Percentiles rank a stretch among this genome's conserved stretches.
These are phyloP conservation scores for Isaurus tuberculatus DNA, from an alignment of 92 coral and sea anemone species.

Conservation along the genomic window DNA sequence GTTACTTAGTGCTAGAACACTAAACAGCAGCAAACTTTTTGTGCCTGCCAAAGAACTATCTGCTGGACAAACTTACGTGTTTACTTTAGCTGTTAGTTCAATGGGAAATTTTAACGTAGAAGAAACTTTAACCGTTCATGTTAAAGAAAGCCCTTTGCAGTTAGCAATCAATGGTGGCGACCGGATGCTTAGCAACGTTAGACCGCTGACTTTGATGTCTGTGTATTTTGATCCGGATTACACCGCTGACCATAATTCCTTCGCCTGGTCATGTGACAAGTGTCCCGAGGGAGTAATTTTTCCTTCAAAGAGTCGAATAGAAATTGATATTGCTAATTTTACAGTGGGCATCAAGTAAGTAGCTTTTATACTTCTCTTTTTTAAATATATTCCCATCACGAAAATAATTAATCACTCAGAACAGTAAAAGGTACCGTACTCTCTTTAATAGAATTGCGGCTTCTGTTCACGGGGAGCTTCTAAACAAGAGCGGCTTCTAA, in stretches of 20 bases:
- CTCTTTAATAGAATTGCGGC: no score
- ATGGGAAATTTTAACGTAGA: not conserved
- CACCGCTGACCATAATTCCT: slow-evolving; percentile 2
- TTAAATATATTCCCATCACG: no score
- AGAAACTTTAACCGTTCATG: not conserved
- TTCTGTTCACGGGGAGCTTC: no score
- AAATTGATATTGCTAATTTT: not conserved
- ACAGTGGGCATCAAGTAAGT: not conserved
- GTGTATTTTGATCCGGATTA: slow-evolving; percentile 19
- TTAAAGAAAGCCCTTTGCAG: not conserved
- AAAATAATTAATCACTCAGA: no score
- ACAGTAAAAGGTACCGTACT: no score
- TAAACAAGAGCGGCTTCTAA: no score
- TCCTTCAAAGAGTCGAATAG: not conserved
- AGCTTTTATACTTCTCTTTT: not conserved
- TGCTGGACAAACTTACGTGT: slow-evolving; percentile 9
- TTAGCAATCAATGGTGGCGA: slow-evolving; percentile 17
- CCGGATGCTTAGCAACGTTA: slow-evolving; percentile 11
- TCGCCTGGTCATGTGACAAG: slow-evolving; percentile 15
- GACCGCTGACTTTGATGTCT: not conserved
- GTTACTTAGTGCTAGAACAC: not conserved
- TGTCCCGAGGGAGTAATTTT: not conserved
- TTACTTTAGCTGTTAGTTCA: slow-evolving; percentile 8
- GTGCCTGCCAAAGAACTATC: slow-evolving; percentile 4
- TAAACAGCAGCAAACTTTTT: slow-evolving; percentile 16